A percentile compares a stretch with the other conserved stretches of the same genome.
These are phyloP conservation scores for Unio delphinus DNA, from an alignment of 2,888 invertebrate species.

Conservation along the genomic window DNA sequence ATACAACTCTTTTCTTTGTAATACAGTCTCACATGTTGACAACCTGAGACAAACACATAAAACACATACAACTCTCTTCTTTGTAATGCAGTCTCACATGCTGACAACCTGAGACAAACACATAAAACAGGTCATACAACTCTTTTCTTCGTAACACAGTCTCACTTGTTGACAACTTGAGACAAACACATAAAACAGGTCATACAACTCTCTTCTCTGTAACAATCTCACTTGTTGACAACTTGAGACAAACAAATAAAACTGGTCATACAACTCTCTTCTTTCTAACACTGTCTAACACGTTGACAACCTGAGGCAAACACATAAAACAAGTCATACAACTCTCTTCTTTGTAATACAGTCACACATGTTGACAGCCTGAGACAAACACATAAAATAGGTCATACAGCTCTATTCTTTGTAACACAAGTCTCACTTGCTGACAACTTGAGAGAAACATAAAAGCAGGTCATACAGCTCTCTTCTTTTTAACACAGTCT, in stretches of 20 bases:
- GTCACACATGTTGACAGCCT: constrained; percentile 54
- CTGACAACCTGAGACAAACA: constrained; percentile 38
- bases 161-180: neutral
- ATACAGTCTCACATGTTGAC: constrained; percentile 41
- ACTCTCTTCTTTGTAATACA: neutral
- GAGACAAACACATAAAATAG: constrained; percentile 4
- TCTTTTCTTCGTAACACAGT: neutral
- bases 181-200: neutral
- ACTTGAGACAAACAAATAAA: constrained; percentile 25
- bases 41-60: constrained; percentile 33
- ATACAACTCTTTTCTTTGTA: neutral
- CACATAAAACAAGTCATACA: neutral
- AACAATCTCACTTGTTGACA: constrained; percentile 44
- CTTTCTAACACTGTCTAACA: neutral
- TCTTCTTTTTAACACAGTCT: constrained; percentile 10
- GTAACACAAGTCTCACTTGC: neutral
- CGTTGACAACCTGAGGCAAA: neutral
- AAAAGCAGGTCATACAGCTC: neutral
- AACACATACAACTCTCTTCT: neutral
- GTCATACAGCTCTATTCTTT: neutral
- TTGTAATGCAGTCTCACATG: too few relatives aligned
- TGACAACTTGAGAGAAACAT: neutral
- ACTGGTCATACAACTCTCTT: neutral
- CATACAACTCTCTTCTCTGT: neutral
- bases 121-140: neutral